phyloP scores from a whole-genome alignment of 1,140 invertebrate genomes.

The Leguminivora glycinivorella region DNA sequence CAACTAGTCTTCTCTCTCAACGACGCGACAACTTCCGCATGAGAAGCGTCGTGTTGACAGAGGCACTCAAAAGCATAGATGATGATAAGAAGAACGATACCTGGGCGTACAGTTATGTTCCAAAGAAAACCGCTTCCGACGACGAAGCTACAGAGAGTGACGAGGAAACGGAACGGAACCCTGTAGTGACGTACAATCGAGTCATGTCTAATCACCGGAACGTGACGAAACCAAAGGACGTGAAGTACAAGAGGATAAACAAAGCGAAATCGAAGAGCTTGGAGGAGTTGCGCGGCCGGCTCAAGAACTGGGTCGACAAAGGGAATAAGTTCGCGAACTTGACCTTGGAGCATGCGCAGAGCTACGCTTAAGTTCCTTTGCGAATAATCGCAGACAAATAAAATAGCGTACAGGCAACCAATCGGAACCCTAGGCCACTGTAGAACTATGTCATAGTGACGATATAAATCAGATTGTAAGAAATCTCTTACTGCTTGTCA shows the following conservation, averaged over 20 bases:
- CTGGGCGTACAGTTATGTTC: slow-evolving; percentile 77
- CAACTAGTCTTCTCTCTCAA: slow-evolving; percentile 67
- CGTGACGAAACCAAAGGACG: slow-evolving; percentile 93
- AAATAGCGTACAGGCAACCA: too few relatives aligned
- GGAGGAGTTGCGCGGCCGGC: slow-evolving; percentile 88
- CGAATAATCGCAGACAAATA: neutral
- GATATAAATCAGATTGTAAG: too few relatives aligned
- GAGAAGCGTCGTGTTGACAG: slow-evolving; percentile 68
- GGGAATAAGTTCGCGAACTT: slow-evolving; percentile 82
- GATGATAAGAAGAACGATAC: slow-evolving; percentile 68
- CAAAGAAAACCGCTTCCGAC: slow-evolving; percentile 75
- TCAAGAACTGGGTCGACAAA: slow-evolving; percentile 92
- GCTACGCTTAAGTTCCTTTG: slow-evolving; percentile 67
- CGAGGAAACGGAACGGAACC: slow-evolving; percentile 59
- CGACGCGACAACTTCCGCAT: slow-evolving; percentile 74
- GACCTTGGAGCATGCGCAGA: slow-evolving; percentile 76
- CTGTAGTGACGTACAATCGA: slow-evolving; percentile 69
- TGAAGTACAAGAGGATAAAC: slow-evolving; percentile 94
- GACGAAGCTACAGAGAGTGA: slow-evolving; percentile 71
- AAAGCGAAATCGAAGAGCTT: slow-evolving; percentile 94
- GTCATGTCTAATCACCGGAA: slow-evolving; percentile 94
- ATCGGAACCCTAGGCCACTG: too few relatives aligned
- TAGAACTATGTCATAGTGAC: too few relatives aligned
- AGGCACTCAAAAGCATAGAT: slow-evolving; percentile 74
- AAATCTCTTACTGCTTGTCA: too few relatives aligned